Conservation (phyloP, 2,113 vertebrate genomes). For the Bambusicola thoracicus region DNA sequence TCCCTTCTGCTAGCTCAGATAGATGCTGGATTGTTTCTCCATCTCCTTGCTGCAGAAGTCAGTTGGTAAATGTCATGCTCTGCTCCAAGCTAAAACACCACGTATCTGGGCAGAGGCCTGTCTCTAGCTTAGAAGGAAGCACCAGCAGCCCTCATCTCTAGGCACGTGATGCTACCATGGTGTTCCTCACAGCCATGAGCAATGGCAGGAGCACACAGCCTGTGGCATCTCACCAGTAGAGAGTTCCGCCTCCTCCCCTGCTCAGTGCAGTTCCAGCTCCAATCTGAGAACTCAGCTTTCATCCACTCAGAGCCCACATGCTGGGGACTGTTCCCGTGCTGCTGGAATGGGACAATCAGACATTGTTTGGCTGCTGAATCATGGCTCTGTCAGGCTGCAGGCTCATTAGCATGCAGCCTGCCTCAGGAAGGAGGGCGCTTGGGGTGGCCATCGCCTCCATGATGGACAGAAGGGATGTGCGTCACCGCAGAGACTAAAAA, state of each 20-base stretch:
- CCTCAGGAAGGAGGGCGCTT: background rate
- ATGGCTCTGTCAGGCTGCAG: background rate
- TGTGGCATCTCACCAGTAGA: background rate
- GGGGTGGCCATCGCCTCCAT: background rate
- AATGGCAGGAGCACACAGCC: background rate
- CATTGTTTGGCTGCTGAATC: constrained; percentile 63
- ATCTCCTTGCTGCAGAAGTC: constrained; percentile 16
- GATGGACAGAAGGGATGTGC: constrained; percentile 1
- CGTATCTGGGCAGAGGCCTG: background rate
- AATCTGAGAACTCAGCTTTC: background rate
- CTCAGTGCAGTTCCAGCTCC: background rate
- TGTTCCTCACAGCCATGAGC: background rate
- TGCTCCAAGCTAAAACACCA: background rate
- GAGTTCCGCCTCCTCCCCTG: background rate
- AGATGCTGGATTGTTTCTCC: constrained; percentile 8
- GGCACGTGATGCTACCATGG: background rate
- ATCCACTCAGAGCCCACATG: background rate
- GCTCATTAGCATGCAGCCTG: constrained; percentile 40
- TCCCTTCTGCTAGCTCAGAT: constrained; percentile 39
- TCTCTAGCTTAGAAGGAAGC: background rate
- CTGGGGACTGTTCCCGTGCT: constrained; percentile 2
- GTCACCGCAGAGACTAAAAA: background rate
- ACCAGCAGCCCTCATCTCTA: background rate
- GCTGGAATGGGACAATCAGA: constrained; percentile 18
- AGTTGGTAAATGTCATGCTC: background rate